Percentiles rank a stretch among this genome's conserved stretches.
Conservation (phyloP, 2,888 invertebrate species). For the Cerceris rybyensis region DNA sequence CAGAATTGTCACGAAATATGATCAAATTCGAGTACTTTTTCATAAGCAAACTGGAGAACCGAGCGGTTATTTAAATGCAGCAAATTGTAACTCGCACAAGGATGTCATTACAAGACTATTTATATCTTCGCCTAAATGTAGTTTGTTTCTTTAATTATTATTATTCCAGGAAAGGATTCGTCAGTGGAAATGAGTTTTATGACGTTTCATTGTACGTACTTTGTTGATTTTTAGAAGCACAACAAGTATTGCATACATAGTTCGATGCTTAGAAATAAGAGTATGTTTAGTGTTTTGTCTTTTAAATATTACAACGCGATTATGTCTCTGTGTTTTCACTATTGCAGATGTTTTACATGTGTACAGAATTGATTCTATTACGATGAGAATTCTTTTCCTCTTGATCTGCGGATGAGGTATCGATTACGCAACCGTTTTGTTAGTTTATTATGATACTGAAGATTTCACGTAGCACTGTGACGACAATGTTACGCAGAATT, state of each 20-base stretch:
- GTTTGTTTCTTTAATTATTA: too few species aligned
- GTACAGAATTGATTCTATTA: neutral
- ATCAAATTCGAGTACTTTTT: too few species aligned
- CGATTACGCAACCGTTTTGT: neutral
- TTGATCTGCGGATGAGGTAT: neutral
- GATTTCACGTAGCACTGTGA: neutral
- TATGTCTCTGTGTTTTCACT: neutral
- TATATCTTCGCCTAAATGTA: too few species aligned
- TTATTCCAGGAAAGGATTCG: too few species aligned
- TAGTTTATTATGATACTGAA: neutral
- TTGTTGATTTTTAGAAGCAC: too few species aligned
- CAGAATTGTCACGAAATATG: neutral
- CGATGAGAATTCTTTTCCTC: slow-evolving; percentile 1
- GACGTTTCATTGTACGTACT: neutral
- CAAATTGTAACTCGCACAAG: too few species aligned
- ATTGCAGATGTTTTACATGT: neutral
- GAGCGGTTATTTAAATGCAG: too few species aligned
- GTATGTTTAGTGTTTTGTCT: neutral
- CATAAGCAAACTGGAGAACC: too few species aligned
- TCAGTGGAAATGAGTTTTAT: neutral
- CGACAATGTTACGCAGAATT: neutral
- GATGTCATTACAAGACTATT: too few species aligned
- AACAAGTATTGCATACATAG: too few species aligned
- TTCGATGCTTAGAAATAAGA: too few species aligned
- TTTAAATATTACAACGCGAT: neutral